Base-by-base conservation (phyloP, 2,888 invertebrate species). In the Diaperis boleti region DNA sequence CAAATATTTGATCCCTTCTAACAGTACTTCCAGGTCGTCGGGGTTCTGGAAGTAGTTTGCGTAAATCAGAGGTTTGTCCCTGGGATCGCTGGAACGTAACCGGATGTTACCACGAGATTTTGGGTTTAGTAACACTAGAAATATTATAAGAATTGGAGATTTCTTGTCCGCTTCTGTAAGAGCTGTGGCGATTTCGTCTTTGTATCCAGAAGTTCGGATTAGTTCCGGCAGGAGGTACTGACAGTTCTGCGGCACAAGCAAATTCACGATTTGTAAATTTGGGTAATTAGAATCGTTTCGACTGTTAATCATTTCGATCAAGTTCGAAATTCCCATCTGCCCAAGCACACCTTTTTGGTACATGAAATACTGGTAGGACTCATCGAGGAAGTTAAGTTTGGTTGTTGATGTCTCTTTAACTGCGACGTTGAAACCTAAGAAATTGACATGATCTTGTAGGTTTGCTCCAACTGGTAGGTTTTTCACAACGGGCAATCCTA, bases 1-100 rank as follows among this genome's bases (percentile, higher is more conserved):
- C 8, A 81, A 65, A 37, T 81, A 81, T 45, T 80, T 45, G 29
- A 86, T 82, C 5, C 84, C 85, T 33, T 85, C 76, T 44, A 86
- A 75, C 0, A 87, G 76, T 0, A 82, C 84, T 18, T 82, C 73
- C 0, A 86, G 64, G 72, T 91, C 90, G 55, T 82, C 78, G 0
- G 79, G 71, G 11, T 87, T 83, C 0, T 82, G 75, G 17, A 91
- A 83, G 76, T 90, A 91, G 71, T 89, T 88, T 1, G 89, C 82
- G 69, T 86, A 81, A 39, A 91, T 87, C 15, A 83, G 70, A 0
- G 90, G 90, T 54, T 84, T 80, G 3, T 87, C 86, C 17, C 80
- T 75, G 0, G 89, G 88, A 75, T 90, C 77, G 0, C 76, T 78
- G 0, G 85, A 85, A 35, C 77, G 76, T 7, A 92, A 76, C 59